Percentiles rank a stretch among this genome's conserved stretches.
Evolutionary conservation across 2,797 vertebrate species (phyloP).

Genomic region (Antennarius maculatus): DNA sequence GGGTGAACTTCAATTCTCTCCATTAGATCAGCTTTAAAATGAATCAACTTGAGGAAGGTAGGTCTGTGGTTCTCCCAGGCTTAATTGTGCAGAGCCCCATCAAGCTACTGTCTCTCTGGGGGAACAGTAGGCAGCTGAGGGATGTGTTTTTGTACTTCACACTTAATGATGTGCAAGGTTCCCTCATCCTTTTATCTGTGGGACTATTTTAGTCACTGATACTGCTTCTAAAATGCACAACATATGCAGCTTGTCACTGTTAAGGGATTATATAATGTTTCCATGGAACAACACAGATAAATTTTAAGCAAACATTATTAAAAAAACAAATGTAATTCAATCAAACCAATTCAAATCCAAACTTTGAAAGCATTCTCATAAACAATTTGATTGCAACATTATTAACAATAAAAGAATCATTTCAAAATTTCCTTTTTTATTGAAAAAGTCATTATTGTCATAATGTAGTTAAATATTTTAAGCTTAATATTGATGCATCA

Average conservation of each 20-base stretch:
- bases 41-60: conserved; percentile 53
- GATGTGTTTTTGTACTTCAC: conserved; percentile 81
- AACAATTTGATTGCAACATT: neutral
- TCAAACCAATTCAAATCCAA: neutral
- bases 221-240: conserved; percentile 67
- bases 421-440: neutral
- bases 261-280: conserved; percentile 55
- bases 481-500: neutral
- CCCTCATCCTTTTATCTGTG: conserved; percentile 71
- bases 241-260: conserved; percentile 37
- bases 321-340: neutral
- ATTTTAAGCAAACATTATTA: neutral
- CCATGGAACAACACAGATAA: neutral
- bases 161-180: conserved; percentile 80
- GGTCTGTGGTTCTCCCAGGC: conserved; percentile 51
- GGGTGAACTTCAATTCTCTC: conserved; percentile 27
- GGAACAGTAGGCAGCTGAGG: conserved; percentile 73
- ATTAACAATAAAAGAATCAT: neutral
- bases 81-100: conserved; percentile 72
- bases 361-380: neutral
- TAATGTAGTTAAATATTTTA: neutral
- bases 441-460: too few species aligned
- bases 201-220: conserved; percentile 72
- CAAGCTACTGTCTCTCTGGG: conserved; percentile 66
- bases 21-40: conserved; percentile 50